Percentiles rank a stretch among this genome's conserved stretches.
These are phyloP conservation scores for Tenualosa thibaudeaui DNA, from an alignment of 2,797 vertebrate genomes.

Conservation along the genomic window DNA sequence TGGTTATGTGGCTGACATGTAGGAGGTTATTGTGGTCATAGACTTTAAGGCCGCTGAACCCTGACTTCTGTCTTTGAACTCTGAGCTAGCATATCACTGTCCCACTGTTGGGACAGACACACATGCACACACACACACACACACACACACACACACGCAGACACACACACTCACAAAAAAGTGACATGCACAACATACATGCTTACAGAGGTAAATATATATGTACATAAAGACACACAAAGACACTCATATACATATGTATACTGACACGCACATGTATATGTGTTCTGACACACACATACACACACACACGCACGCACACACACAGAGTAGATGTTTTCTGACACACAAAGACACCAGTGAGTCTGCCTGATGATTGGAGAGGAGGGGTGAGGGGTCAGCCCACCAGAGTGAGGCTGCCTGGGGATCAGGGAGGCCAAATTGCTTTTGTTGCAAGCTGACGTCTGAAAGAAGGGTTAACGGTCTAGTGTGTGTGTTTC, in stretches of 20 bases:
- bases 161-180: neutral
- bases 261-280: neutral
- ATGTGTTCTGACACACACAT: neutral
- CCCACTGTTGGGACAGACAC: neutral
- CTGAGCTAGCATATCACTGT: neutral
- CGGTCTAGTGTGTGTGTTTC: neutral
- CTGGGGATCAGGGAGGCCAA: neutral
- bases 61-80: neutral
- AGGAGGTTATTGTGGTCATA: neutral
- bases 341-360: neutral
- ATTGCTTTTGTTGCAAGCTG: neutral
- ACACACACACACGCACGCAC: neutral
- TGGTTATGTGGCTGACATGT: neutral
- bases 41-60: neutral
- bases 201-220: neutral
- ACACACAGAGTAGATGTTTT: neutral
- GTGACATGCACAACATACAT: too few relatives aligned
- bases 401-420: neutral
- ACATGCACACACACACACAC: neutral
- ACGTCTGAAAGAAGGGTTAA: neutral
- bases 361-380: neutral
- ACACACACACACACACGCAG: neutral
- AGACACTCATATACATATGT: too few relatives aligned
- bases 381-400: neutral
- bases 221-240: too few relatives aligned